Evolutionary conservation across 2,888 invertebrate genomes (phyloP), one percentile per base, ranked within the genome.

Genomic region (Resseliella maxima): DNA sequence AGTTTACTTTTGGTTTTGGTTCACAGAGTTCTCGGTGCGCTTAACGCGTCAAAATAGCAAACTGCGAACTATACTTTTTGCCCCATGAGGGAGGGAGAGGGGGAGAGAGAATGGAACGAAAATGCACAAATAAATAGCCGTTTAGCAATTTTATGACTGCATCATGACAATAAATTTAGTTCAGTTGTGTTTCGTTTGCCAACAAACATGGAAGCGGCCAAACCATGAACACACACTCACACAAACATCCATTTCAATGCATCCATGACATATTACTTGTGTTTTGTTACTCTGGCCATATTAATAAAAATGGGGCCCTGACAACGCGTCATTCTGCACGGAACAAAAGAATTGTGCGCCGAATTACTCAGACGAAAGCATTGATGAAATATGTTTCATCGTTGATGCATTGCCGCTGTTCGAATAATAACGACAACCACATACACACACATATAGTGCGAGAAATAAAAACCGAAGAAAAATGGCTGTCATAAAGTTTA

Each of bases 141-240:
- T 72, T 72, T 72, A 35, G 72, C 31, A 72, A 72, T 72, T 72
- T 72, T 72, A 72, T 72, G 72, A 72, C 72, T 72, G 72, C 72
- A 72, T 72, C 72, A 72, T n/a, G 31, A 72, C 72, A 31, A 72
- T 72, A 72, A 72, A 72, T 72, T 72, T 72, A 12, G 72, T 72
- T 72, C 2, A 72, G 12, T 72, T 31, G 31, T 31, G 24, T n/a
- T 24, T 59, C 59, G 24, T 31, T 72, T 72, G 72, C 72, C n/a
- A n/a, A n/a, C n/a, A n/a, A n/a, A n/a, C n/a, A n/a, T n/a, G n/a
- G n/a, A n/a, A n/a, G n/a, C n/a, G n/a, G n/a, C n/a, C 72, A 72
- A 72, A 72, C 15, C 6, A 3, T 12, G 31, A n/a, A 72, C 59
- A 5, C 2, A 59, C 59, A 59, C 21, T 18, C 21, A 21, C 10